Conservation (phyloP, 2,888 invertebrate species). For the Tetrapedia diversipes region DNA sequence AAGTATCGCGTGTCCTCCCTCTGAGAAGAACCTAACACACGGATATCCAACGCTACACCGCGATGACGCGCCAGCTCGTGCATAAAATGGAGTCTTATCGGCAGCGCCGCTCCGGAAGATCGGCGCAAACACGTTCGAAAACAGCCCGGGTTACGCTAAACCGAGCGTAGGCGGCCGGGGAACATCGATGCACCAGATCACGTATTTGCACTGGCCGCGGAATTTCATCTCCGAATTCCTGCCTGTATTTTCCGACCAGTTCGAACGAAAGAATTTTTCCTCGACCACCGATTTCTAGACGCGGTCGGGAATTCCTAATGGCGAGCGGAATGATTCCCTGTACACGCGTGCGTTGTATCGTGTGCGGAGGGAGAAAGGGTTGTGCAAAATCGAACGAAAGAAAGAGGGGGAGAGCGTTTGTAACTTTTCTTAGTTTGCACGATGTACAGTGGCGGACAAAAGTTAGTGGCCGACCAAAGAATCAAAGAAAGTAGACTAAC, state of each 20-base stretch:
- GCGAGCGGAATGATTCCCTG: conserved; percentile 54
- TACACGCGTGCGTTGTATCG: background rate
- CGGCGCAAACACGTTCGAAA: conserved; percentile 4
- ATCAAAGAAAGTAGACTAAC: no score
- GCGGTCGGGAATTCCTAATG: conserved; percentile 65
- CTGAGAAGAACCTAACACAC: no score
- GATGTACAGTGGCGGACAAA: no score
- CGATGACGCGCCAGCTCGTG: conserved; percentile 2
- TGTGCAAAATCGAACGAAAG: conserved; percentile 55
- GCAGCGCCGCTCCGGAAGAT: background rate
- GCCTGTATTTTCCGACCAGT: conserved; percentile 63
- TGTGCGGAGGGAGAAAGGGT: conserved; percentile 47
- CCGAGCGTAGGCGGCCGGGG: background rate
- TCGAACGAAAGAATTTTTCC: conserved; percentile 68
- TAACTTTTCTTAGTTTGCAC: conserved; percentile 30
- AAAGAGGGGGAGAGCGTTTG: conserved; percentile 17
- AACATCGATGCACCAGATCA: conserved; percentile 47
- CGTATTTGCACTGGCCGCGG: conserved; percentile 54
- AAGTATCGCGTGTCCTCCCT: no score
- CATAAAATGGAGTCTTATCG: conserved; percentile 25
- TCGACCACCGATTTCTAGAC: conserved; percentile 64
- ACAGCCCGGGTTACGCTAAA: background rate
- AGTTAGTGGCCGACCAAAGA: no score
- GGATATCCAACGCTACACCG: no score
- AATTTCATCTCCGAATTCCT: conserved; percentile 68